A percentile compares a stretch with the other conserved stretches of the same genome.
phyloP scores from a whole-genome alignment of 2,888 invertebrate species.

The Leucophora obtusa region DNA sequence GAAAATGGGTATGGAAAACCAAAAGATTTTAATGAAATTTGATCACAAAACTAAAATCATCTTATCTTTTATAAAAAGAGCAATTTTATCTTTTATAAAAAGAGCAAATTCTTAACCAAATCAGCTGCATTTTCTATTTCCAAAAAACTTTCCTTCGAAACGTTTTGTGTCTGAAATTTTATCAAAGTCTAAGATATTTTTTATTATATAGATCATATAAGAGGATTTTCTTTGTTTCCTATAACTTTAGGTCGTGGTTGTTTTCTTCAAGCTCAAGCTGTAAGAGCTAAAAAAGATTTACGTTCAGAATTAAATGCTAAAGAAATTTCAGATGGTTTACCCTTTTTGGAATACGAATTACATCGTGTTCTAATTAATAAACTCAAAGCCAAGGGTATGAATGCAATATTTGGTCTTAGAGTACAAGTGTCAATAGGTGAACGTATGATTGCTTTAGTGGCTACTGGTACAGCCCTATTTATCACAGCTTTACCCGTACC shows the following conservation, averaged over 20 bases:
- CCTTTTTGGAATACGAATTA: constrained; percentile 97
- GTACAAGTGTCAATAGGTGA: constrained; percentile 92
- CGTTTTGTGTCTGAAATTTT: too few relatives aligned
- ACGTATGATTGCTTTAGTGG: constrained; percentile 91
- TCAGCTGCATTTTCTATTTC: too few relatives aligned
- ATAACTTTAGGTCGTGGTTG: constrained; percentile 80
- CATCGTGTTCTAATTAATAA: constrained; percentile 94
- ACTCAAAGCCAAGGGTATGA: constrained; percentile 95
- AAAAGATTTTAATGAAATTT: too few relatives aligned
- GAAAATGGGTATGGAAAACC: not conserved
- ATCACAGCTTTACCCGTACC: constrained; percentile 88
- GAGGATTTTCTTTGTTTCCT: not conserved
- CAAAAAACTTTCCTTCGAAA: too few relatives aligned
- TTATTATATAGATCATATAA: not conserved
- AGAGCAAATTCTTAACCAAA: too few relatives aligned
- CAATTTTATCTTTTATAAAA: too few relatives aligned
- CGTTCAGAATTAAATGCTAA: constrained; percentile 92
- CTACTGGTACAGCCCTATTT: constrained; percentile 91
- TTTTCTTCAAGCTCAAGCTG: constrained; percentile 86
- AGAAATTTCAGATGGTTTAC: constrained; percentile 96
- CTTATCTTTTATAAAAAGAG: too few relatives aligned
- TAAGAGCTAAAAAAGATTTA: constrained; percentile 87
- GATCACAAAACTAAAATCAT: too few relatives aligned
- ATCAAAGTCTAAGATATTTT: too few relatives aligned
- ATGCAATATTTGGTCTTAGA: constrained; percentile 92